These are phyloP conservation scores for Elegia similella DNA, from an alignment of 2,888 invertebrate species.

Conservation along the genomic window DNA sequence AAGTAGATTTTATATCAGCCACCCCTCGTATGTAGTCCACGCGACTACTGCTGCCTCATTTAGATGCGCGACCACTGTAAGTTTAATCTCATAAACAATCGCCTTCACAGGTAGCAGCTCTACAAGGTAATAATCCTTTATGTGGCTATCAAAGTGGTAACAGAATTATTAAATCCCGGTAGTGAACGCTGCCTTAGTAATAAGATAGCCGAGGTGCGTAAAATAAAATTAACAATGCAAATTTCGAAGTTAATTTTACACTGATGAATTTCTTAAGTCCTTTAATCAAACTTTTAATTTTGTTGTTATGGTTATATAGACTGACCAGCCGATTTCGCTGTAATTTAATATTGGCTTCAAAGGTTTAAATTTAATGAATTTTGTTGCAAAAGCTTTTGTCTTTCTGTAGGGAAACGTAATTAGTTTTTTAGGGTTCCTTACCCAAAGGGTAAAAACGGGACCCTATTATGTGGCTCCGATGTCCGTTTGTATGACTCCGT, in stretches of 20 bases:
- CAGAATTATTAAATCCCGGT: constrained; percentile 35
- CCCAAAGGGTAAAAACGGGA: too few species aligned
- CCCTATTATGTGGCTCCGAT: too few species aligned
- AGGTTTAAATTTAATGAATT: not conserved
- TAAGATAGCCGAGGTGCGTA: constrained; percentile 53
- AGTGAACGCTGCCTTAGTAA: constrained; percentile 47
- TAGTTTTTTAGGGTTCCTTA: too few species aligned
- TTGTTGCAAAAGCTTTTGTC: too few species aligned
- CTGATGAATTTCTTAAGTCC: constrained; percentile 57
- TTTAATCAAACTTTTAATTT: constrained; percentile 54
- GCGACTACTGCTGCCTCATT: too few species aligned
- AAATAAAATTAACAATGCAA: constrained; percentile 67
- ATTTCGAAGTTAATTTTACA: constrained; percentile 58
- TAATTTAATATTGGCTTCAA: not conserved
- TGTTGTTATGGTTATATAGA: constrained; percentile 32
- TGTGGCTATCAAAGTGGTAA: constrained; percentile 15
- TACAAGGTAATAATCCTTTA: constrained; percentile 17
- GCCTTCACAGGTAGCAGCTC: not conserved
- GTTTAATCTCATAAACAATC: not conserved
- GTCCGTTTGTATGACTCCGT: too few species aligned
- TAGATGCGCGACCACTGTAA: too few species aligned
- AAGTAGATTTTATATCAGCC: too few species aligned
- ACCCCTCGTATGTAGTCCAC: too few species aligned
- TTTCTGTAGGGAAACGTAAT: too few species aligned
- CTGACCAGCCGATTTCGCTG: not conserved